Base-by-base conservation (phyloP, 2,797 vertebrate genomes). In the Lophotriccus pileatus region DNA sequence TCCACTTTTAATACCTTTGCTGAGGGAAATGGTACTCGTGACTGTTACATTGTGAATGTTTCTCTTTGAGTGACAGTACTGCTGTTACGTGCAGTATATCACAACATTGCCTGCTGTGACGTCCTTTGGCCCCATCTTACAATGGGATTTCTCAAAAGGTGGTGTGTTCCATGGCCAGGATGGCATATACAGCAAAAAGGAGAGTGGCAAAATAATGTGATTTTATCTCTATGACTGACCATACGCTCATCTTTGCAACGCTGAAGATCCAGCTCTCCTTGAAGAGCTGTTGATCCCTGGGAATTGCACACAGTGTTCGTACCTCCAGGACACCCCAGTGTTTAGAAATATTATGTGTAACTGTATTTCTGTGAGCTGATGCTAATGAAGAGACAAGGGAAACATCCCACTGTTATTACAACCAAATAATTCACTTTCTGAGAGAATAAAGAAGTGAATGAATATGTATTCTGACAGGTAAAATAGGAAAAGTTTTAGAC, bases 401-500 rank as follows among this genome's bases (percentile, higher is more conserved):
- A 80, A 60, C 36, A 32, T 75, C 7, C 34, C 37, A 76, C 36
- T 2, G 1, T n/a, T 59, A 43, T 44, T 63, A 34, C 6, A 89
- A 66, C 25, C 32, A 83, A 84, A 58, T 47, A 59, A 52, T 67
- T 79, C 74, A n/a, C 22, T 91, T 84, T 89, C 55, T 13, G 11
- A 67, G 62, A 41, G 22, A 53, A 60, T 39, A 56, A 68, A 24
- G 84, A 64, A n/a, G 41, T 59, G 43, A 77, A 47, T 84, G 52
- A 58, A 83, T 58, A n/a, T 58, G 32, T 66, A 49, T 68, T 88
- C 32, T 70, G n/a, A 32, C 12, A 52, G 18, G 52, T 47, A 53
- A 76, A 91, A 81, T 47, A 78, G 34, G 44, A 46, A 74, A 60
- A 44, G 69, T 70, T 94, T 91, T 95, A 82, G 69, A 56, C 37